Evolutionary conservation across 2,113 vertebrate genomes (phyloP).

Genomic region (Heterocephalus glaber): DNA sequence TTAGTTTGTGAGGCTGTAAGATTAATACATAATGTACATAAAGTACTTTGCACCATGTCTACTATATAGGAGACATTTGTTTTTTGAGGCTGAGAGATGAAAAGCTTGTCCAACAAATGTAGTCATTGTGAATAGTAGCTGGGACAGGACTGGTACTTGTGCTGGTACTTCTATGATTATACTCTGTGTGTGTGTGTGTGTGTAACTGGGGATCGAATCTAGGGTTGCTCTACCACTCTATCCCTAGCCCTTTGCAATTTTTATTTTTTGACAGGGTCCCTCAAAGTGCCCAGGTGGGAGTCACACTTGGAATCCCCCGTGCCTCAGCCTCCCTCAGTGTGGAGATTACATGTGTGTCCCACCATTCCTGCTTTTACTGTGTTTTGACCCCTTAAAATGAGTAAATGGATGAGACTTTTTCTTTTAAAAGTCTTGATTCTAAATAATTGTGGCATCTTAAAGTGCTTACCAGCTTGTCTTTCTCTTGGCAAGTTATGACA

Average conservation of each 20-base stretch:
- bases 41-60: background rate
- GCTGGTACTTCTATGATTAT: background rate
- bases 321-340: background rate
- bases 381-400: slow-evolving; percentile 38
- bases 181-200: no score
- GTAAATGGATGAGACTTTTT: slow-evolving; percentile 37
- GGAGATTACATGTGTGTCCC: background rate
- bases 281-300: background rate
- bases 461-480: slow-evolving; percentile 63
- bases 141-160: background rate
- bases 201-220: background rate
- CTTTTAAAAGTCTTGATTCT: slow-evolving; percentile 52
- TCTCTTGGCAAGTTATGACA: slow-evolving; percentile 35
- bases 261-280: background rate
- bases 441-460: slow-evolving; percentile 59
- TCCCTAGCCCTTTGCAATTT: background rate
- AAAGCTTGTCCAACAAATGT: background rate
- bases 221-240: background rate
- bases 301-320: background rate
- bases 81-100: slow-evolving; percentile 5
- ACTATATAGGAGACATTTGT: background rate
- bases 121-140: background rate
- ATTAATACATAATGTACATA: background rate
- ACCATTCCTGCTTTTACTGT: background rate
- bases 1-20: slow-evolving; percentile 16